Evolutionary conservation across 2,888 invertebrate species (phyloP).

Genomic region (Cheilosia scutellata): DNA sequence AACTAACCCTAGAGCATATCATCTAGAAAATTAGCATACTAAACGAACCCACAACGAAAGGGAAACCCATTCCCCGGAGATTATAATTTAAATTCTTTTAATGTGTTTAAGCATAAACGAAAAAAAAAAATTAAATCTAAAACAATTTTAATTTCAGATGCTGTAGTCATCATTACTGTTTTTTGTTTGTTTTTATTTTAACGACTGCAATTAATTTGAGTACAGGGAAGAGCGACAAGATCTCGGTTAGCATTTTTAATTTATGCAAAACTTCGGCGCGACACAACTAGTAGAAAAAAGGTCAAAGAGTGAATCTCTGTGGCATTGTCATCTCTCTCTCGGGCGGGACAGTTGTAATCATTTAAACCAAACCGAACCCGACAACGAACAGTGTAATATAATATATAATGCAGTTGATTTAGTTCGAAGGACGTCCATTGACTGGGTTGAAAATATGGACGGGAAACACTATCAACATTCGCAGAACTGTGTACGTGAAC

Average conservation of each 20-base stretch:
- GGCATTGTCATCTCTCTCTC: constrained; percentile 54
- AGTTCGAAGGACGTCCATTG: constrained; percentile 78
- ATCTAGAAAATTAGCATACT: constrained; percentile 50
- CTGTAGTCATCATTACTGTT: constrained; percentile 51
- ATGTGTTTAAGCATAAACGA: constrained; percentile 24
- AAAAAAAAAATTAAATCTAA: constrained; percentile 29
- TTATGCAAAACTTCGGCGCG: constrained; percentile 60
- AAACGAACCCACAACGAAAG: constrained; percentile 63
- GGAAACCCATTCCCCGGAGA: constrained; percentile 54
- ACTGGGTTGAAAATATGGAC: constrained; percentile 35
- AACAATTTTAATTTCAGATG: constrained; percentile 56
- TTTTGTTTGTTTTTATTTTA: constrained; percentile 37
- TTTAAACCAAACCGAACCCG: constrained; percentile 27
- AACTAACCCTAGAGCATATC: not conserved
- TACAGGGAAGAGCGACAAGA: constrained; percentile 54
- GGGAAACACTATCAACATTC: constrained; percentile 28
- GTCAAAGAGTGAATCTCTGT: constrained; percentile 58
- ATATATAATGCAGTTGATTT: constrained; percentile 53
- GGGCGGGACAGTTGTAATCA: constrained; percentile 68
- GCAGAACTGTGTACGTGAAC: constrained; percentile 52
- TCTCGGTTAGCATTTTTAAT: constrained; percentile 67
- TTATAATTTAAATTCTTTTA: constrained; percentile 55
- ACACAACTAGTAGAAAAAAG: constrained; percentile 53
- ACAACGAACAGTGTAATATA: not conserved
- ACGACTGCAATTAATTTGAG: constrained; percentile 70